Evolutionary conservation across 1,140 invertebrate species (phyloP), one percentile per base, ranked within the genome.

Genomic region (Phortica variegata): DNA sequence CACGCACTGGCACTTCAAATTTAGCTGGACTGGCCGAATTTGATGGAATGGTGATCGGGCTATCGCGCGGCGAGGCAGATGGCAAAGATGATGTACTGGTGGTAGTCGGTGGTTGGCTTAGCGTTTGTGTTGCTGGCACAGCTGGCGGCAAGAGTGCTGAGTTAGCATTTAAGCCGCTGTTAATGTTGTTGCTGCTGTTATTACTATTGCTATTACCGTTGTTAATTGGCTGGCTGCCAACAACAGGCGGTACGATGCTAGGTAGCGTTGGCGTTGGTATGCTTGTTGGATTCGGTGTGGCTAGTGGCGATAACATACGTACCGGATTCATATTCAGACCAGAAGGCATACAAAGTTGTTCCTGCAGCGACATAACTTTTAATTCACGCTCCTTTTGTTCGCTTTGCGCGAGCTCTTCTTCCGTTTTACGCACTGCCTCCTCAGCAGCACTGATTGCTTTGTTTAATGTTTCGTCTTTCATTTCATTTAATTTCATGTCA

Each of bases 261-360:
- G 53, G 20, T 26, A 59, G 36, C 1, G 44, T 36, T n/a, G 54
- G 39, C 13, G 60, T 42, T 19, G 57, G 44, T 16, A 48, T 52
- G 31, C 47, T 65, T 15, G 65, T 70, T 10, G 65, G 65, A 51
- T 72, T 74, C 6, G 72, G 65, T 2, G 73, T 69, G 12, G 63
- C 66, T 19, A 73, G 46, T 0, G 73, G 66, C 5, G 74, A 73
- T 1, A 73, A 47, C 58, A 76, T 65, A 13, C 74, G 65, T 18
- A 75, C 71, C 15, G 74, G 74, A 53, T 74, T 76, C 74, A 76
- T 76, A 49, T 76, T 76, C 0, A 76, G 33, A 6, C 74, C 74
- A 0, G 73, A 76, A n/a, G 74, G 74, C 54, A 76, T 62, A 29
- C 63, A 73, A 1, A 76, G 52, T 50, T 76, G 74, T 43, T 76